Conservation (phyloP, 1,140 invertebrate genomes). For the Ceratosolen solmsi region DNA sequence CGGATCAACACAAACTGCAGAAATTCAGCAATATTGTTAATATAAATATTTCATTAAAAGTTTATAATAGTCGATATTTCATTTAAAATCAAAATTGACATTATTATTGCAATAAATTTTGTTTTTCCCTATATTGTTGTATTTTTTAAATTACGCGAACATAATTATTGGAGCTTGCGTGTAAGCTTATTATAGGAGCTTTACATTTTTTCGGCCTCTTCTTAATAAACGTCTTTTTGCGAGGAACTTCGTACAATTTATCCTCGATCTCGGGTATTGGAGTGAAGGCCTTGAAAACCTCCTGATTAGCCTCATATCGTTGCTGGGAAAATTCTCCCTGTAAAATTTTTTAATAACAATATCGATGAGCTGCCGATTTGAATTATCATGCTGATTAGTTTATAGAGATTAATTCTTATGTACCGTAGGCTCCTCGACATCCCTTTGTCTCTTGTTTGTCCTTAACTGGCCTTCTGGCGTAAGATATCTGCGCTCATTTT, state of each 20-base stretch:
- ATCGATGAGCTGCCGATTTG: no score
- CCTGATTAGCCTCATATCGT: conserved; percentile 54
- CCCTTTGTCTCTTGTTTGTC: conserved; percentile 74
- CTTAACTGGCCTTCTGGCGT: conserved; percentile 75
- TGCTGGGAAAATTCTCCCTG: conserved; percentile 57
- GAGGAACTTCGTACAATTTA: conserved; percentile 2
- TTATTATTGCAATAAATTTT: no score
- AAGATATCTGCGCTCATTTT: conserved; percentile 73
- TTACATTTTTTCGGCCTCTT: conserved; percentile 33
- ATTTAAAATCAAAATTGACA: no score
- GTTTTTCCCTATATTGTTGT: no score
- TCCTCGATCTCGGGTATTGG: conserved; percentile 13
- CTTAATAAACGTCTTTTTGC: conserved; percentile 40
- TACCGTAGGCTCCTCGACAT: conserved; percentile 75
- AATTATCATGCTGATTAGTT: no score
- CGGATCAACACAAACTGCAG: conserved; percentile 48
- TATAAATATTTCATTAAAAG: no score
- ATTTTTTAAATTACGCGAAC: no score
- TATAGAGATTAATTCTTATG: no score
- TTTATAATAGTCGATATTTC: no score
- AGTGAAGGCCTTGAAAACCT: conserved; percentile 49
- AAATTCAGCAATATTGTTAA: no score
- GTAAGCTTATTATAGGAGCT: neutral
- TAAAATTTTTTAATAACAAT: no score
- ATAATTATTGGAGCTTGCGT: no score